A percentile compares a stretch with the other conserved stretches of the same genome.
Conservation (phyloP, 1,140 invertebrate genomes). For the Drosophila pallidifrons region DNA sequence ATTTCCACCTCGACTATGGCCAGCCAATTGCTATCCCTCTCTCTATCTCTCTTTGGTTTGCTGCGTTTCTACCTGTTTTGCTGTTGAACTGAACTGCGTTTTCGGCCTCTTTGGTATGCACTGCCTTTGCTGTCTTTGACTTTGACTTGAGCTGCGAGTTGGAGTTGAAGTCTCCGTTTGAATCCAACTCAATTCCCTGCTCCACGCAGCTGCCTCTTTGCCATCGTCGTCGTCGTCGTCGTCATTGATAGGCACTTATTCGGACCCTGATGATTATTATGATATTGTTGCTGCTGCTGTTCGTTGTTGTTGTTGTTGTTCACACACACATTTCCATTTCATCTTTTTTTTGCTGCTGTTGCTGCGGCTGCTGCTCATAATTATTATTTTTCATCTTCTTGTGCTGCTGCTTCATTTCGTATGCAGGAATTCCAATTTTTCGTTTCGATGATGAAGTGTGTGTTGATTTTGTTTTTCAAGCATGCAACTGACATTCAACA, state of each 20-base stretch:
- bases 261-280: constrained; percentile 78
- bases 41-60: neutral
- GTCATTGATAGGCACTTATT: constrained; percentile 82
- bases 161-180: constrained; percentile 49
- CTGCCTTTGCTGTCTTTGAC: constrained; percentile 31
- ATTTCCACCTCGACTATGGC: neutral
- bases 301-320: constrained; percentile 56
- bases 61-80: constrained; percentile 17
- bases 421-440: constrained; percentile 84
- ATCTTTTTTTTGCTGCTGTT: constrained; percentile 7
- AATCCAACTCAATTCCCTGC: constrained; percentile 14
- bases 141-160: constrained; percentile 36
- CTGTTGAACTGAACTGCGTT: constrained; percentile 22
- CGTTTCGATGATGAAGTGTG: constrained; percentile 79
- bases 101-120: constrained; percentile 27
- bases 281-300: constrained; percentile 73
- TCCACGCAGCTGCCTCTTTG: constrained; percentile 44
- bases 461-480: constrained; percentile 77
- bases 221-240: constrained; percentile 63
- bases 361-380: constrained; percentile 33
- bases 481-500: constrained; percentile 51
- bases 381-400: constrained; percentile 54
- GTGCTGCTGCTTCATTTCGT: constrained; percentile 67
- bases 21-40: neutral
- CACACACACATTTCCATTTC: constrained; percentile 14